Conservation (phyloP, 2,888 invertebrate genomes). For the Megaustenia siamemsis region DNA sequence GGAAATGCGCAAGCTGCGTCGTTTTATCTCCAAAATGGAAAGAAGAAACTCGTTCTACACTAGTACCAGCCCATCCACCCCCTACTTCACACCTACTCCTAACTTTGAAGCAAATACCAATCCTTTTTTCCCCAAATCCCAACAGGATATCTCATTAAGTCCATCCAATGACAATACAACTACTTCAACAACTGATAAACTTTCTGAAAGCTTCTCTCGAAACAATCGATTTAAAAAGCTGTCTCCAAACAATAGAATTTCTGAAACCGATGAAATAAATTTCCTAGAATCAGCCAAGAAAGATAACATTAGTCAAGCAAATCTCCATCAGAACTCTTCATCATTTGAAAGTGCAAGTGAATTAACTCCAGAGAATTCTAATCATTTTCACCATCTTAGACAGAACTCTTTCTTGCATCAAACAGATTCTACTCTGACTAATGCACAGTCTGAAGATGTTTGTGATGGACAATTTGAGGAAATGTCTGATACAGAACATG, state of each 20-base stretch:
- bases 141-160: conserved; percentile 19
- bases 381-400: neutral
- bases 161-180: conserved; percentile 9
- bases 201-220: conserved; percentile 7
- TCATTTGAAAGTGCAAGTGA: conserved; percentile 40
- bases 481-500: neutral
- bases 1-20: conserved; percentile 50
- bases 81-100: conserved; percentile 49
- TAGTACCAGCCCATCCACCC: conserved; percentile 47
- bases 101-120: neutral
- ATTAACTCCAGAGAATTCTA: conserved; percentile 1
- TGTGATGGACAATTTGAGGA: neutral
- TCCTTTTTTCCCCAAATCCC: conserved; percentile 27
- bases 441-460: neutral
- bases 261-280: conserved; percentile 29
- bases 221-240: neutral
- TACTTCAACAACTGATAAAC: neutral
- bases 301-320: neutral
- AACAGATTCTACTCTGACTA: neutral
- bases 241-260: neutral
- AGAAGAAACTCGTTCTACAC: conserved; percentile 62
- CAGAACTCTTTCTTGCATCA: neutral
- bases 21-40: conserved; percentile 51
- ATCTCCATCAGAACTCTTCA: neutral
- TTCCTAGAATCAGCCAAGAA: neutral